These are phyloP conservation scores for Chalcis sispes DNA, from an alignment of 2,888 invertebrate species.

Conservation along the genomic window DNA sequence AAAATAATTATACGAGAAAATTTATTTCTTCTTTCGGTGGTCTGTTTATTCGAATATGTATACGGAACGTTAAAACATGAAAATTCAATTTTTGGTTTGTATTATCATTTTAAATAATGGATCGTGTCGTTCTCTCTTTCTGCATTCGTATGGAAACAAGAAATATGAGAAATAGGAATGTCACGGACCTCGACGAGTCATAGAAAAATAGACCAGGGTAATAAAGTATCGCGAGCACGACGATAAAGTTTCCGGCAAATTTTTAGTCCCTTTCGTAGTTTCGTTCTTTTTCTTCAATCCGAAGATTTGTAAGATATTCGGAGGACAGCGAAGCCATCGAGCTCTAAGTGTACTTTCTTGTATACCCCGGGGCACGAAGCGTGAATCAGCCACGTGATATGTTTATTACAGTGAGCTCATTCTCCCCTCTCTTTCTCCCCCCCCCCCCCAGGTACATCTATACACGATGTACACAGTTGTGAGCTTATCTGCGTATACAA, in stretches of 20 bases:
- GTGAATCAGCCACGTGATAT: slow-evolving; percentile 50
- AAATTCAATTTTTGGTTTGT: too few species aligned
- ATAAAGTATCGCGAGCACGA: background rate
- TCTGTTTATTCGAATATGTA: too few species aligned
- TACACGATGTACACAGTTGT: too few species aligned
- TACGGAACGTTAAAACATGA: too few species aligned
- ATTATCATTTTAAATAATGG: too few species aligned
- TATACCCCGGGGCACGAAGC: slow-evolving; percentile 64
- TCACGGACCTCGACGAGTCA: too few species aligned
- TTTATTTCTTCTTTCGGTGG: too few species aligned
- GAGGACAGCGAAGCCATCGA: slow-evolving; percentile 23
- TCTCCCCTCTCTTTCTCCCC: background rate
- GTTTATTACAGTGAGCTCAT: background rate
- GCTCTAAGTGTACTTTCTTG: slow-evolving; percentile 69
- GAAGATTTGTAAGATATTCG: slow-evolving; percentile 34
- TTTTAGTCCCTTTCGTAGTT: slow-evolving; percentile 45
- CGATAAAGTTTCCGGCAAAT: slow-evolving; percentile 8
- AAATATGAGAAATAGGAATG: too few species aligned
- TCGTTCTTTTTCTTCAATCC: slow-evolving; percentile 29
- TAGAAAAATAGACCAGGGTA: slow-evolving; percentile 3
- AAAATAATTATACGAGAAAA: too few species aligned
- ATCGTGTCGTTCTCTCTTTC: too few species aligned
- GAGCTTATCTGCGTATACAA: slow-evolving; percentile 18
- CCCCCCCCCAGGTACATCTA: slow-evolving; percentile 37
- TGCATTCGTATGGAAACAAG: too few species aligned